Conservation (phyloP, 1,140 invertebrate genomes). For the Idris sp. region DNA sequence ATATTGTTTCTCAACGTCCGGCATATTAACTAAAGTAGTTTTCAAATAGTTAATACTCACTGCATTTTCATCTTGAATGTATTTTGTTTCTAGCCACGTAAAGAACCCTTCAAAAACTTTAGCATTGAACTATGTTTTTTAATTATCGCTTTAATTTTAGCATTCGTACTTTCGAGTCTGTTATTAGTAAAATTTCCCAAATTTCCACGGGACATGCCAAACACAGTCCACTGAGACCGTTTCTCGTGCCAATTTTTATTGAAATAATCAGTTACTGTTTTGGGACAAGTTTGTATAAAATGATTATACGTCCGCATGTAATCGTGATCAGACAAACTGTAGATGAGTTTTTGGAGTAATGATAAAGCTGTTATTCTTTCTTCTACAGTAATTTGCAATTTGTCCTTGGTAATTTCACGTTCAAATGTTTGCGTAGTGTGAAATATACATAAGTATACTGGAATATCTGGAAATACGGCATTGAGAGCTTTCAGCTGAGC, state of each 20-base stretch:
- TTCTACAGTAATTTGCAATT: conserved; percentile 1
- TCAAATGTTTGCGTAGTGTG: conserved; percentile 25
- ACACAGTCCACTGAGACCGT: background rate
- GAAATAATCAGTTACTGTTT: conserved; percentile 24
- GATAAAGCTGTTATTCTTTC: background rate
- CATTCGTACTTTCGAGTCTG: conserved; percentile 17
- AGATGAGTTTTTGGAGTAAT: conserved; percentile 4
- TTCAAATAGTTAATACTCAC: conserved; percentile 8
- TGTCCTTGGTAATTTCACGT: conserved; percentile 12
- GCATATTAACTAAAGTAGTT: background rate
- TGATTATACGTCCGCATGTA: conserved; percentile 4
- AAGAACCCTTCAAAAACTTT: conserved; percentile 15
- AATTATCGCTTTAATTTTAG: conserved; percentile 23
- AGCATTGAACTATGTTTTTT: conserved; percentile 10
- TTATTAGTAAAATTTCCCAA: background rate
- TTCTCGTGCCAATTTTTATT: conserved; percentile 38
- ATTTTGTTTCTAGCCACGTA: background rate
- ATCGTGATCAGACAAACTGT: conserved; percentile 8
- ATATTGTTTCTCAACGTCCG: conserved; percentile 5
- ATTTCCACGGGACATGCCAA: background rate
- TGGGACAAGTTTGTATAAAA: conserved; percentile 2
- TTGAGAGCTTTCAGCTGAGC: conserved; percentile 12
- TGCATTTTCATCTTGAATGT: background rate
- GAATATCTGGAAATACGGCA: background rate
- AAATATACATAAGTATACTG: conserved; percentile 23